Evolutionary conservation across 2,888 invertebrate genomes (phyloP).

Genomic region (Diplazon laetatorius): DNA sequence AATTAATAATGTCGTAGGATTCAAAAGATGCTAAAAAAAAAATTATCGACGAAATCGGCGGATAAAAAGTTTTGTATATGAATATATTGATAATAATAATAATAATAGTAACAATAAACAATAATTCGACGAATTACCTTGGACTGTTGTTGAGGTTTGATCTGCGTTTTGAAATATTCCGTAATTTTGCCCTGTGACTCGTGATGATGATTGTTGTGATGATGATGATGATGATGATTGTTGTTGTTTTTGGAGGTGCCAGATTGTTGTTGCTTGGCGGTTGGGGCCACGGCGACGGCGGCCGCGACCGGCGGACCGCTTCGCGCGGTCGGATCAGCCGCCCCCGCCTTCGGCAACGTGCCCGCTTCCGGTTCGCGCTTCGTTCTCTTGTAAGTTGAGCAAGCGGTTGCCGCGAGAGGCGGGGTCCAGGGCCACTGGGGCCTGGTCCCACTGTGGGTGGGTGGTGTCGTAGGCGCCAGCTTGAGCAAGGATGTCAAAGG

Average conservation of each 20-base stretch:
- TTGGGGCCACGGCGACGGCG: conserved; percentile 64
- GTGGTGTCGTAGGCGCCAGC: conserved; percentile 76
- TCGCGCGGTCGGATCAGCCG: conserved; percentile 76
- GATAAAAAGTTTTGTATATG: too few species aligned
- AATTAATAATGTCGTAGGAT: too few species aligned
- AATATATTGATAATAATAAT: too few species aligned
- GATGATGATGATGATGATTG: conserved; percentile 73
- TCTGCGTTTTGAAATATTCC: conserved; percentile 92
- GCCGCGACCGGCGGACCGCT: too few species aligned
- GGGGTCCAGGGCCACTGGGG: conserved; percentile 82
- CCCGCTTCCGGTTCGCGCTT: conserved; percentile 80
- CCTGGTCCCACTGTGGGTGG: conserved; percentile 77
- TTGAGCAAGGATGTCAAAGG: conserved; percentile 76
- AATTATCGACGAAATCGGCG: too few species aligned
- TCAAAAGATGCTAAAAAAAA: too few species aligned
- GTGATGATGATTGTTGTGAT: conserved; percentile 73
- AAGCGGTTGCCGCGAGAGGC: conserved; percentile 79
- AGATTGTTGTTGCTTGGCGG: conserved; percentile 63
- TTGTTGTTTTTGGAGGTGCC: conserved; percentile 67
- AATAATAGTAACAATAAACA: too few species aligned
- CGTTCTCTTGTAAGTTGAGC: conserved; percentile 79
- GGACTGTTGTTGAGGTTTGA: conserved; percentile 86
- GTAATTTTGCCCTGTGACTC: conserved; percentile 90
- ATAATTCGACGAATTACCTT: too few species aligned
- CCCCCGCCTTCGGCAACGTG: conserved; percentile 76